Evolutionary conservation across 2,797 vertebrate genomes (phyloP).

Genomic region (Halcyon badia): DNA sequence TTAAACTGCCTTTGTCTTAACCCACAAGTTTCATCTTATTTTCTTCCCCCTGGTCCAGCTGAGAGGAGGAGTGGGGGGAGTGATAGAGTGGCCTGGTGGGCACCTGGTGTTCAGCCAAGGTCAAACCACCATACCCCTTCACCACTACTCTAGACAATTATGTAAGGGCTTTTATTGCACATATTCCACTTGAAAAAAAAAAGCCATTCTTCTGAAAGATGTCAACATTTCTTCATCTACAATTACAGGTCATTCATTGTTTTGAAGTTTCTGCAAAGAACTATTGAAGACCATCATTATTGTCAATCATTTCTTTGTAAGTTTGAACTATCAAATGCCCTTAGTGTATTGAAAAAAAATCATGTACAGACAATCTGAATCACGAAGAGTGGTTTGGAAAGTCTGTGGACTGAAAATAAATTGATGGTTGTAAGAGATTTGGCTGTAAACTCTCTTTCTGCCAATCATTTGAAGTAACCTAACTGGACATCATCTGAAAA

Average conservation of each 20-base stretch:
- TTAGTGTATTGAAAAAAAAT: background rate
- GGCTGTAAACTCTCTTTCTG: background rate
- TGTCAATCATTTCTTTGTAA: background rate
- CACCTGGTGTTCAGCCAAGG: no score
- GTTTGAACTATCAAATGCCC: background rate
- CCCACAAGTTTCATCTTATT: no score
- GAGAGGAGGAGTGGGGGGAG: no score
- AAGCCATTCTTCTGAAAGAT: background rate
- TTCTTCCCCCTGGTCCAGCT: no score
- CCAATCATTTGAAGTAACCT: background rate
- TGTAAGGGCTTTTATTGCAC: background rate
- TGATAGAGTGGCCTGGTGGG: no score
- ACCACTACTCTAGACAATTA: background rate
- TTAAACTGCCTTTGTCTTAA: no score
- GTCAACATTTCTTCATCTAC: background rate
- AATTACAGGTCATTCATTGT: conserved; percentile 29
- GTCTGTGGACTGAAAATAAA: conserved; percentile 25
- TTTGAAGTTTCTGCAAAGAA: conserved; percentile 39
- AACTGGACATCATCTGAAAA: background rate
- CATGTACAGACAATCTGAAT: background rate
- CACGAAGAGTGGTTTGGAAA: background rate
- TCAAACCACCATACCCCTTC: background rate
- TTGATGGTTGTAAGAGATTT: background rate
- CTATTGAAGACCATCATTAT: conserved; percentile 1
- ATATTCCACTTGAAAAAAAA: background rate